Base-by-base conservation (phyloP, 2,797 vertebrate species). In the Capromys pilorides region DNA sequence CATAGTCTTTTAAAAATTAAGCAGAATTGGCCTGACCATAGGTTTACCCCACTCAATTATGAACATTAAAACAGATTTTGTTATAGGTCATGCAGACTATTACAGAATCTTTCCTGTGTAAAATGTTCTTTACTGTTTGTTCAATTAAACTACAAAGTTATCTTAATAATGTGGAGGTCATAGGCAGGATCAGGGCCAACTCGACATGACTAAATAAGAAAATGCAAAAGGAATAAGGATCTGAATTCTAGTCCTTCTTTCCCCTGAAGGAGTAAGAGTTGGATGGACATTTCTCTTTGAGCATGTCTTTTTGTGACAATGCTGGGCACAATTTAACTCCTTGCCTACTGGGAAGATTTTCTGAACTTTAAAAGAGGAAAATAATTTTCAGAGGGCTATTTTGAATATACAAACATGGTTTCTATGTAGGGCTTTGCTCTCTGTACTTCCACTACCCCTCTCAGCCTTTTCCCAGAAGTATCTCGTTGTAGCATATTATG, bases 161-260 rank as follows among this genome's bases (percentile, higher is more conserved):
- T 41, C 71, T 82, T 84, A 89, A 59, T 78, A 80, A 91, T 49
- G 3, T 64, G 73, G 64, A 80, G 45, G 54, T 77, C 78, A 57
- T 18, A 80, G 24, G 18, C 12, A 61, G 18, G 45, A 26, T 36
- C 41, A 73, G 7, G 45, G 54, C 9, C 86, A 73, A 77, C 10
- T 69, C 28, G 86, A 54, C 57, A 91, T 81, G 13, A 71, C 22
- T 59, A 91, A 66, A 49, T 92, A 28, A 28, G 87, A 88, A 94
- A 83, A 6, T 85, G 79, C 18, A 22, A 12, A 64, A 54, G 26
- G 78, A 49, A 71, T 18, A 36, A 1, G 78, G 61, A 31, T 28
- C 49, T 19, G 26, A 86, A 31, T 59, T 62, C 64, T 31, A 19
- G 36, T 11, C 11, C 24, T 88, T 67, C 33, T 31, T 33, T 13